Evolutionary conservation across 2,113 vertebrate species (phyloP).

Genomic region (Etia nguti): DNA sequence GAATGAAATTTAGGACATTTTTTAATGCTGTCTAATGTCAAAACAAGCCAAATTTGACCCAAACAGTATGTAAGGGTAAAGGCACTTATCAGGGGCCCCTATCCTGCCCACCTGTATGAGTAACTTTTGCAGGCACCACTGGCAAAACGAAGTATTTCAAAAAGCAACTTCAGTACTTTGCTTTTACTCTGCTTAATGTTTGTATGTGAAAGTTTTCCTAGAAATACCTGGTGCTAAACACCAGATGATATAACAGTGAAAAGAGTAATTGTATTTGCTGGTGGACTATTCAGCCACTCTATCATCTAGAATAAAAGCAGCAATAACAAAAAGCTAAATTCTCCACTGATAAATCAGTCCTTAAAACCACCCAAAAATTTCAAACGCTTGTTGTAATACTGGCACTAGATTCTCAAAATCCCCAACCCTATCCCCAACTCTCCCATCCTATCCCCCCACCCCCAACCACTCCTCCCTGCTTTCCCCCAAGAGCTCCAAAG

Average conservation of each 20-base stretch:
- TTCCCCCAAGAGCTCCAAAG: background rate
- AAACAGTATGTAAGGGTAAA: background rate
- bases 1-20: background rate
- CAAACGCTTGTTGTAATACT: background rate
- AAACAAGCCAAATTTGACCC: background rate
- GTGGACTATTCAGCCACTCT: background rate
- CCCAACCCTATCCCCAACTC: background rate
- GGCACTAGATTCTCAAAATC: background rate
- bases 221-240: background rate
- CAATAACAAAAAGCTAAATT: background rate
- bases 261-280: background rate
- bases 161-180: background rate
- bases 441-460: background rate
- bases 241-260: background rate
- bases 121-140: background rate
- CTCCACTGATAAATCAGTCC: background rate
- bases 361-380: background rate
- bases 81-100: background rate
- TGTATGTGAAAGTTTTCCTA: background rate
- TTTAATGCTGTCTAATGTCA: background rate
- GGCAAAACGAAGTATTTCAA: background rate
- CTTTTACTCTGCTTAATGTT: background rate
- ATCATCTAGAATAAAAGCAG: background rate
- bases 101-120: background rate
- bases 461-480: background rate